Evolutionary conservation across 2,888 invertebrate genomes (phyloP).

Genomic region (Bombylius major): DNA sequence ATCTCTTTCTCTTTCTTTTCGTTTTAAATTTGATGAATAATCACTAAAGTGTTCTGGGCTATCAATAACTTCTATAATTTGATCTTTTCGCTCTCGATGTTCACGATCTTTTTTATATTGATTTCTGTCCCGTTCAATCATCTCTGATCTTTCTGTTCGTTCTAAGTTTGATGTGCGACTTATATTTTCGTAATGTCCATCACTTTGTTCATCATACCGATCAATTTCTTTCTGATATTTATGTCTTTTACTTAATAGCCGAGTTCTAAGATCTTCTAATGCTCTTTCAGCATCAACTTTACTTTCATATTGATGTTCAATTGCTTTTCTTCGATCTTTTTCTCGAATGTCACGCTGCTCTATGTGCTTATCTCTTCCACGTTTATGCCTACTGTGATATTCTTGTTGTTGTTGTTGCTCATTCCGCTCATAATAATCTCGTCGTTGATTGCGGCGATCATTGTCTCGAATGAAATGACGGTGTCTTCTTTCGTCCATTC

Average conservation of each 20-base stretch:
- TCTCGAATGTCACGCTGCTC: slow-evolving; percentile 1
- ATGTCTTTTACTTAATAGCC: slow-evolving; percentile 55
- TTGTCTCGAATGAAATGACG: neutral
- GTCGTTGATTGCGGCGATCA: slow-evolving; percentile 4
- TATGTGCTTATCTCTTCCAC: slow-evolving; percentile 8
- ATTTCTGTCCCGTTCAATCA: neutral
- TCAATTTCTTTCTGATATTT: slow-evolving; percentile 47
- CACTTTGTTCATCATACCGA: slow-evolving; percentile 24
- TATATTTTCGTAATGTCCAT: slow-evolving; percentile 3
- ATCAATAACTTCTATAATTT: slow-evolving; percentile 38
- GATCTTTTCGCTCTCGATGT: slow-evolving; percentile 12
- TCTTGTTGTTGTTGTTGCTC: slow-evolving; percentile 30
- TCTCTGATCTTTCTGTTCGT: neutral
- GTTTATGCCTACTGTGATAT: slow-evolving; percentile 36
- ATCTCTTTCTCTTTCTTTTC: slow-evolving; percentile 26
- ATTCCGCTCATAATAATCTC: slow-evolving; percentile 4
- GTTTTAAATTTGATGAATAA: slow-evolving; percentile 6
- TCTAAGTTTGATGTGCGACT: neutral
- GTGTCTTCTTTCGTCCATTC: slow-evolving; percentile 20
- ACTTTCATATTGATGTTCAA: slow-evolving; percentile 14
- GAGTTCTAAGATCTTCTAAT: slow-evolving; percentile 62
- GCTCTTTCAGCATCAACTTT: slow-evolving; percentile 46
- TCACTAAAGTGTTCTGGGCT: slow-evolving; percentile 39
- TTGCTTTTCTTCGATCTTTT: slow-evolving; percentile 11
- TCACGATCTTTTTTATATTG: slow-evolving; percentile 19